Conservation (phyloP, 1,140 invertebrate species). For the Drosophila mayri region DNA sequence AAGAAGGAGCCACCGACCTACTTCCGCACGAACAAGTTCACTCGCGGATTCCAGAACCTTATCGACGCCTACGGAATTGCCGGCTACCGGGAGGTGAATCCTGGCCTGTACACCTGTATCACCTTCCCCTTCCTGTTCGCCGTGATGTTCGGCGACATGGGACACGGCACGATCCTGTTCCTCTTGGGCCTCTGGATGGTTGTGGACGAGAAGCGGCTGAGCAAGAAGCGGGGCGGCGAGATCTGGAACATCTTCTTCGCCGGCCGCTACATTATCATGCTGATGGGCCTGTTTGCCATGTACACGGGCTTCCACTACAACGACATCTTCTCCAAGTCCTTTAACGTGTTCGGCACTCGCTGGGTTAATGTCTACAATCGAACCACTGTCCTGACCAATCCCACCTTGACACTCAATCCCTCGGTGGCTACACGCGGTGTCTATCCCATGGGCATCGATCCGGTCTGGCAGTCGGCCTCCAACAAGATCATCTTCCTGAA, state of each 20-base stretch:
- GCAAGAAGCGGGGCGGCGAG: conserved; percentile 89
- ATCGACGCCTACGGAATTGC: conserved; percentile 94
- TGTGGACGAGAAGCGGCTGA: conserved; percentile 89
- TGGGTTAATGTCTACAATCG: conserved; percentile 89
- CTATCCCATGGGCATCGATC: conserved; percentile 87
- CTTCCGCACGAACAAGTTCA: conserved; percentile 93
- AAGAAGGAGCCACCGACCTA: conserved; percentile 91
- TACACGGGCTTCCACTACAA: conserved; percentile 99
- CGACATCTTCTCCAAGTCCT: conserved; percentile 97
- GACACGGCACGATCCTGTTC: conserved; percentile 90
- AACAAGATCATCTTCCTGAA: conserved; percentile 99
- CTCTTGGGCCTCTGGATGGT: conserved; percentile 88
- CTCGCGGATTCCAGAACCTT: conserved; percentile 91
- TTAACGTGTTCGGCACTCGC: conserved; percentile 96
- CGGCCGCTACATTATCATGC: conserved; percentile 97
- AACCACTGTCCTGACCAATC: conserved; percentile 85
- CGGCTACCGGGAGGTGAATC: conserved; percentile 91
- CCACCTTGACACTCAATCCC: conserved; percentile 89
- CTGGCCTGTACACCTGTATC: conserved; percentile 89
- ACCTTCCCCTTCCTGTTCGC: conserved; percentile 92
- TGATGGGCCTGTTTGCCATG: conserved; percentile 98
- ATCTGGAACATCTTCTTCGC: conserved; percentile 99
- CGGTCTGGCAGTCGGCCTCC: conserved; percentile 93
- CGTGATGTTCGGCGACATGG: conserved; percentile 91
- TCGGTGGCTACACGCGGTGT: conserved; percentile 84